These are phyloP conservation scores for Cyanoramphus novaezelandiae DNA, from an alignment of 2,113 vertebrate genomes.

Conservation along the genomic window DNA sequence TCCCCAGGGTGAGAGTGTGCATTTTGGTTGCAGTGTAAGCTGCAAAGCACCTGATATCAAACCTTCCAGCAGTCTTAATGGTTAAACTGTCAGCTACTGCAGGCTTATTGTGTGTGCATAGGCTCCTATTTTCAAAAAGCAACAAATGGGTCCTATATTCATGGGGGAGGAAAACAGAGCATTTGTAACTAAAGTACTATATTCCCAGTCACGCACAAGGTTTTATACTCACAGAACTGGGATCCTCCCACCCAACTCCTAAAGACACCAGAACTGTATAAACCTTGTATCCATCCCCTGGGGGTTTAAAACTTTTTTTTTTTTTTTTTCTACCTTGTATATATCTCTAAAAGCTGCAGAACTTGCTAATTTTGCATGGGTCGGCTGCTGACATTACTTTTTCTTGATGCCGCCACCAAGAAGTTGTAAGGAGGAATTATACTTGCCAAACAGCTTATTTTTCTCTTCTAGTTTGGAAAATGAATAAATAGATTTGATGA, in stretches of 20 bases:
- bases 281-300: neutral
- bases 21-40: neutral
- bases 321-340: neutral
- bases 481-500: neutral
- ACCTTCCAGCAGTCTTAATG: neutral
- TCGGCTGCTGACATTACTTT: neutral
- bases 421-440: neutral
- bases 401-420: neutral
- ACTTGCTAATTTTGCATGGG: neutral
- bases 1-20: neutral
- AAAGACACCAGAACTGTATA: neutral
- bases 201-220: neutral
- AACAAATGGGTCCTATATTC: neutral
- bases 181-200: neutral
- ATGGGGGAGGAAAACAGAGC: neutral
- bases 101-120: neutral
- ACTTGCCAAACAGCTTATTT: neutral
- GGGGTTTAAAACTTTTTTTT: neutral
- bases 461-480: neutral
- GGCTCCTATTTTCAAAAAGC: neutral
- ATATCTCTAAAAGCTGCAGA: constrained; percentile 7
- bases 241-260: neutral
- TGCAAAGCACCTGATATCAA: neutral
- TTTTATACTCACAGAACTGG: neutral
- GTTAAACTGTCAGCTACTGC: neutral